Percentiles rank a stretch among this genome's conserved stretches.
phyloP scores from a whole-genome alignment of 2,797 vertebrate genomes.

The Euthynnus affinis region DNA sequence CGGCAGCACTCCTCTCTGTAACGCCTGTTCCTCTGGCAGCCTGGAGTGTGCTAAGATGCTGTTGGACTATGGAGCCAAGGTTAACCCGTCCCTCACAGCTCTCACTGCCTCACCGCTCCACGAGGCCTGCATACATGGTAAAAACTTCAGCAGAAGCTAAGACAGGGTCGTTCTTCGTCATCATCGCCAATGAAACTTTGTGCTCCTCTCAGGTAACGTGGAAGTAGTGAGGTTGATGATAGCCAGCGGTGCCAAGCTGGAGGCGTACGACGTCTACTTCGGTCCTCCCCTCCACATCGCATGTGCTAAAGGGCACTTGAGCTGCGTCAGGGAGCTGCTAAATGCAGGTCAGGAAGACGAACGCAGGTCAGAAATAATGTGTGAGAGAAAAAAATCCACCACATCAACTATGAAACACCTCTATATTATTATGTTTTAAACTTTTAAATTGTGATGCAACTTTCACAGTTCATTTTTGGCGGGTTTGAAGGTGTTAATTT shows the following conservation, averaged over 20 bases:
- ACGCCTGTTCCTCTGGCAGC: slow-evolving; percentile 91
- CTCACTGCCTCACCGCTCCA: slow-evolving; percentile 93
- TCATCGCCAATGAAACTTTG: background rate
- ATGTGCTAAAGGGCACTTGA: slow-evolving; percentile 88
- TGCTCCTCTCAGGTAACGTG: slow-evolving; percentile 83
- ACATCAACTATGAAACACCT: no score
- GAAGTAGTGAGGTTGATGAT: slow-evolving; percentile 91
- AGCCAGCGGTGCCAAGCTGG: slow-evolving; percentile 88
- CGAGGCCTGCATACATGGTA: slow-evolving; percentile 94
- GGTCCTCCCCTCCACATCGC: slow-evolving; percentile 93
- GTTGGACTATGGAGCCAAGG: slow-evolving; percentile 89
- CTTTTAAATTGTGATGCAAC: background rate
- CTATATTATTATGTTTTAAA: no score
- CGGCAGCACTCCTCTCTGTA: slow-evolving; percentile 93
- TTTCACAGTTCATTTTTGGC: no score
- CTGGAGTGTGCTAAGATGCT: slow-evolving; percentile 89
- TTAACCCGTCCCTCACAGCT: slow-evolving; percentile 90
- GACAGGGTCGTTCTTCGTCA: background rate
- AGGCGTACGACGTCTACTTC: slow-evolving; percentile 92
- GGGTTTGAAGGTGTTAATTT: no score
- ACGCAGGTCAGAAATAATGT: background rate
- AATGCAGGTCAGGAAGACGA: slow-evolving; percentile 85
- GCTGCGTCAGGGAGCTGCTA: slow-evolving; percentile 90
- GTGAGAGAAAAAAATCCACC: no score
- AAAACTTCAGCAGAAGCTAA: slow-evolving; percentile 38